Conservation (phyloP, 2,888 invertebrate species). For the Heteromurus nitidus region DNA sequence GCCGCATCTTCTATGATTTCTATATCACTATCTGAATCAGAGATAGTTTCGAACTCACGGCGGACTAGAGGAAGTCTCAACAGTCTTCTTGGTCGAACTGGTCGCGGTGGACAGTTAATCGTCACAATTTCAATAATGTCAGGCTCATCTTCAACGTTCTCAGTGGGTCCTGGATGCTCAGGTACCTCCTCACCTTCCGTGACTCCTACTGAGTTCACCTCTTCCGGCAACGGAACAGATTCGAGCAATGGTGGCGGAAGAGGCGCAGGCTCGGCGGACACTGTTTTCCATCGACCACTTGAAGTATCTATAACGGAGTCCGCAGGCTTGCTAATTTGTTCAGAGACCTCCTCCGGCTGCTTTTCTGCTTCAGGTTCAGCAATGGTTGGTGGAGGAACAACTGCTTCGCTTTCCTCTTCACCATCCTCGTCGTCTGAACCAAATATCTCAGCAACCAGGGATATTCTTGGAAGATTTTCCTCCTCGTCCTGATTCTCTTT, state of each 20-base stretch:
- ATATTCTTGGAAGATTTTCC: constrained; percentile 64
- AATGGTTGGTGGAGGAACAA: neutral
- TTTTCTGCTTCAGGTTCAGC: neutral
- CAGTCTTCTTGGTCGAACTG: constrained; percentile 11
- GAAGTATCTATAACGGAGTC: constrained; percentile 31
- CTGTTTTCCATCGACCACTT: constrained; percentile 63
- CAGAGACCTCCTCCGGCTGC: constrained; percentile 12
- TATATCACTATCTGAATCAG: constrained; percentile 53
- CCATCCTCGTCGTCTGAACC: constrained; percentile 72
- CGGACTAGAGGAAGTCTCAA: neutral
- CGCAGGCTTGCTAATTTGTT: constrained; percentile 26
- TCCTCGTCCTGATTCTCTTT: constrained; percentile 46
- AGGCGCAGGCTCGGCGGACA: constrained; percentile 33
- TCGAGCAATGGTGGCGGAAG: neutral
- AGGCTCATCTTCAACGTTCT: constrained; percentile 37
- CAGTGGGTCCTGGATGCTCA: neutral
- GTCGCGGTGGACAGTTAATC: constrained; percentile 19
- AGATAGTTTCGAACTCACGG: constrained; percentile 34
- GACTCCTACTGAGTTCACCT: constrained; percentile 11
- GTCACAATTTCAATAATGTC: constrained; percentile 58
- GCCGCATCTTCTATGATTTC: constrained; percentile 17
- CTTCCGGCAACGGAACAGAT: neutral
- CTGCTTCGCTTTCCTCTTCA: constrained; percentile 26
- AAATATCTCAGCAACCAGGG: constrained; percentile 72
- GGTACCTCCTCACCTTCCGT: neutral